Evolutionary conservation across 2,888 invertebrate genomes (phyloP).

Genomic region (Salticus scenicus): DNA sequence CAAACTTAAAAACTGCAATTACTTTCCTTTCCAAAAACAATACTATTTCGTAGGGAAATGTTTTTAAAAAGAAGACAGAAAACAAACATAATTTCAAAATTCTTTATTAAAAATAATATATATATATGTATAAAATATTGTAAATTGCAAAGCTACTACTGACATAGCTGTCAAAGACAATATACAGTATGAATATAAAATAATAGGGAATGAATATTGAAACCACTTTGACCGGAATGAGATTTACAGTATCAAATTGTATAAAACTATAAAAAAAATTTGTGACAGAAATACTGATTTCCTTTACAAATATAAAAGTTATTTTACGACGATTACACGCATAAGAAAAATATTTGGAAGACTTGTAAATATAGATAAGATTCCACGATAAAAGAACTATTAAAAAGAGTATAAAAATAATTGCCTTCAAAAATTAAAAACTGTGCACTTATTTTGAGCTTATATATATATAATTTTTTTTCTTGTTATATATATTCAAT

Average conservation of each 20-base stretch:
- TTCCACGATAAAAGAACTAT: too few species aligned
- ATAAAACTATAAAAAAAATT: slow-evolving; percentile 15
- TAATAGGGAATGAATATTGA: slow-evolving; percentile 3
- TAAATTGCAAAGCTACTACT: slow-evolving; percentile 20
- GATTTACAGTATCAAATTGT: not conserved
- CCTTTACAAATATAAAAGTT: not conserved
- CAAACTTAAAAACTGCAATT: too few species aligned
- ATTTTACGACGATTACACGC: too few species aligned
- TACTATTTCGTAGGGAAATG: too few species aligned
- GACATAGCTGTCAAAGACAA: not conserved
- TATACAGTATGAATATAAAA: slow-evolving; percentile 11
- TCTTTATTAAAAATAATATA: slow-evolving; percentile 16
- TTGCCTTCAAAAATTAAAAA: too few species aligned
- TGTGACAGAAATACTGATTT: slow-evolving; percentile 8
- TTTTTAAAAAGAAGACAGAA: not conserved
- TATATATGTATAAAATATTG: slow-evolving; percentile 21
- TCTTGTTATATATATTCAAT: too few species aligned
- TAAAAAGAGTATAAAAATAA: too few species aligned
- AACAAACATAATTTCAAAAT: slow-evolving; percentile 16
- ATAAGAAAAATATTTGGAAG: not conserved
- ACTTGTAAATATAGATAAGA: not conserved
- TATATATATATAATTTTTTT: too few species aligned
- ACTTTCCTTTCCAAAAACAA: too few species aligned
- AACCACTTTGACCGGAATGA: not conserved
- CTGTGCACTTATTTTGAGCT: too few species aligned